Conservation (phyloP, 1,140 invertebrate species). For the Asbolus verrucosus region DNA sequence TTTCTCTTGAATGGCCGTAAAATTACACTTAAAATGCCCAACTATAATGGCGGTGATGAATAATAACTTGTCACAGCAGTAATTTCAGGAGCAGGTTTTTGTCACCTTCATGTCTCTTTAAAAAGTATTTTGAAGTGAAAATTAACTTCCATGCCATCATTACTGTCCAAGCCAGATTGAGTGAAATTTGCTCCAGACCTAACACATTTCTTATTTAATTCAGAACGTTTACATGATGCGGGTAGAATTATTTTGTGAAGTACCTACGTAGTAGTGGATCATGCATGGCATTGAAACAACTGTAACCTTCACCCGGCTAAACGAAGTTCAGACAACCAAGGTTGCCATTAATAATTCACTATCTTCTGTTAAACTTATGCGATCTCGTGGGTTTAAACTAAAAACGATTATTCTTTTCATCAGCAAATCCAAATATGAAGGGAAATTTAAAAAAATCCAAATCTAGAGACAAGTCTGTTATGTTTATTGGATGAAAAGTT, state of each 20-base stretch:
- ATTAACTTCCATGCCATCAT: not conserved
- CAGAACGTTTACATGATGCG: too few relatives aligned
- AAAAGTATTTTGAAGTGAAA: not conserved
- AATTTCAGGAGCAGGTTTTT: not conserved
- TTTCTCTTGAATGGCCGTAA: not conserved
- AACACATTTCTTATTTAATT: too few relatives aligned
- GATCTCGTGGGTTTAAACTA: slow-evolving; percentile 12
- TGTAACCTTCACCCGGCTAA: slow-evolving; percentile 48
- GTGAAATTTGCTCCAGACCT: too few relatives aligned
- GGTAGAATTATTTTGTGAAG: slow-evolving; percentile 13
- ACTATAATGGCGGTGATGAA: slow-evolving; percentile 3
- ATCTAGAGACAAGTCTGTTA: too few relatives aligned
- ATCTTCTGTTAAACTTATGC: slow-evolving; percentile 25
- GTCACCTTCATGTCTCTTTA: not conserved
- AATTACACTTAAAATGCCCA: not conserved
- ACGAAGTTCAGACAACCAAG: slow-evolving; percentile 44
- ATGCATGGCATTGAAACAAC: slow-evolving; percentile 45
- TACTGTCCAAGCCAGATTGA: not conserved
- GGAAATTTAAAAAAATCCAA: too few relatives aligned
- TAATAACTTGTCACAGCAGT: not conserved
- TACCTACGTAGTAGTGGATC: slow-evolving; percentile 32
- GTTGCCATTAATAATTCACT: slow-evolving; percentile 48
- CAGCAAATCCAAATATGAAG: too few relatives aligned
- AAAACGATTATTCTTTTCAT: too few relatives aligned
- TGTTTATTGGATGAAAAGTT: too few relatives aligned